These are phyloP conservation scores for Manduca sexta DNA, from an alignment of 1,140 invertebrate genomes.

Conservation along the genomic window DNA sequence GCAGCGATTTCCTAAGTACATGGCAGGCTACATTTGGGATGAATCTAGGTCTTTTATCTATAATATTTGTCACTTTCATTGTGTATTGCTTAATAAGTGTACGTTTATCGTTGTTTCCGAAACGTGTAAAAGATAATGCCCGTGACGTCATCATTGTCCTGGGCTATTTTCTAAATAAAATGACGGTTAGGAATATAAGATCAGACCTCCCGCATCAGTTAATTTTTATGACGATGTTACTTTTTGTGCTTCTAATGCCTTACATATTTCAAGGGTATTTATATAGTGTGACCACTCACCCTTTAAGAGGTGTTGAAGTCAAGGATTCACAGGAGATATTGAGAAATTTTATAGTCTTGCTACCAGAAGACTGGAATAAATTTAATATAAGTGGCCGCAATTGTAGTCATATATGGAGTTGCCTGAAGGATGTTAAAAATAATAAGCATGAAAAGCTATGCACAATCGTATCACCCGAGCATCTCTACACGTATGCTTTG, in stretches of 20 bases:
- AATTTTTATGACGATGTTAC: slow-evolving; percentile 9
- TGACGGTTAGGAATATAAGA: slow-evolving; percentile 1
- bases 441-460: not conserved
- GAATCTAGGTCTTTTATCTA: no score
- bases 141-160: slow-evolving; percentile 18
- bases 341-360: not conserved
- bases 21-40: not conserved
- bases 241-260: slow-evolving; percentile 15
- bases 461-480: not conserved
- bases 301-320: slow-evolving; percentile 7
- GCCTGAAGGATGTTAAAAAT: slow-evolving; percentile 7
- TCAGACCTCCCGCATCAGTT: slow-evolving; percentile 5
- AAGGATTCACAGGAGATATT: slow-evolving; percentile 7
- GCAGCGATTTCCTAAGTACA: not conserved
- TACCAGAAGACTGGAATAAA: not conserved
- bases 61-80: no score
- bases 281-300: slow-evolving; percentile 11
- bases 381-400: not conserved
- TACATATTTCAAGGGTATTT: slow-evolving; percentile 15
- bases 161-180: slow-evolving; percentile 21
- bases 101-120: not conserved
- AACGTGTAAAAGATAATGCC: not conserved
- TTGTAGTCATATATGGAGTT: slow-evolving; percentile 1
- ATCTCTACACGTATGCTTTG: not conserved
- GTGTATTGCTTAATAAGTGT: not conserved